These are phyloP conservation scores for Dicyrtomina minuta DNA, from an alignment of 2,888 invertebrate genomes.

Conservation along the genomic window DNA sequence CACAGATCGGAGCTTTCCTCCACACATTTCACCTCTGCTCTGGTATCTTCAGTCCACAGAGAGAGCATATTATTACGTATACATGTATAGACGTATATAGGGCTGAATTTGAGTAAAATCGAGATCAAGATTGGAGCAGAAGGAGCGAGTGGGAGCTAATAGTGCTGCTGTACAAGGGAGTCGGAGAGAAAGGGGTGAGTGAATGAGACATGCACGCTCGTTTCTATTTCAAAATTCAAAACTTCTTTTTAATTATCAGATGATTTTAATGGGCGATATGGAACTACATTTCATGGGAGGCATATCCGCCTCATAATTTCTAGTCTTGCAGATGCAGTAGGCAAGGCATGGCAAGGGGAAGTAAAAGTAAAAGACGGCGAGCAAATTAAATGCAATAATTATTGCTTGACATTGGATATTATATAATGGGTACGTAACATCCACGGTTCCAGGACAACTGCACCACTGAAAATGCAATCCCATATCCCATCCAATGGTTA, in stretches of 20 bases:
- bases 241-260: constrained; percentile 32
- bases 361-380: background rate
- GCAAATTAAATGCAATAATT: background rate
- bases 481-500: too few relatives aligned
- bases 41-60: background rate
- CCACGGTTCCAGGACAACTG: too few relatives aligned
- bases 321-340: background rate
- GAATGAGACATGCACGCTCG: constrained; percentile 10
- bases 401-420: background rate
- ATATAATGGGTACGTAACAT: background rate
- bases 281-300: constrained; percentile 19
- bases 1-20: background rate
- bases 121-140: background rate
- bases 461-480: too few relatives aligned
- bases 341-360: background rate
- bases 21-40: background rate
- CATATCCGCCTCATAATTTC: constrained; percentile 24
- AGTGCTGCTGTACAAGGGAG: too few relatives aligned
- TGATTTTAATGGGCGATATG: constrained; percentile 29
- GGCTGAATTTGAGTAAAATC: too few relatives aligned
- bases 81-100: too few relatives aligned
- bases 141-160: background rate
- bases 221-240: constrained; percentile 28
- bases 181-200: constrained; percentile 26
- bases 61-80: too few relatives aligned